These are phyloP conservation scores for Wasmannia auropunctata DNA, from an alignment of 1,140 invertebrate genomes.

Conservation along the genomic window DNA sequence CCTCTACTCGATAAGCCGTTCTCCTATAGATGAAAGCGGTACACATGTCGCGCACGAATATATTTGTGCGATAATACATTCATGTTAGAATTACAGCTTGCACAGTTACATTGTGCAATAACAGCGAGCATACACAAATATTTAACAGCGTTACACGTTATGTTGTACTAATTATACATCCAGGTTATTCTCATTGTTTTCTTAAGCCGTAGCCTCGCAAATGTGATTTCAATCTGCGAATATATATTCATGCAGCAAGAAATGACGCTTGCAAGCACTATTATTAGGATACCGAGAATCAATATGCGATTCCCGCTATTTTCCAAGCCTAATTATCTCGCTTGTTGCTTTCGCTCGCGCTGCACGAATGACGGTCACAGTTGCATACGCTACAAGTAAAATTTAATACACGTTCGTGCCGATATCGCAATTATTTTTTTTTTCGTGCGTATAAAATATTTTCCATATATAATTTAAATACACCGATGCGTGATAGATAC, in stretches of 20 bases:
- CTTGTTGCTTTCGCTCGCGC: background rate
- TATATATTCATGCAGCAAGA: constrained; percentile 3
- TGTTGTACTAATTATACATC: background rate
- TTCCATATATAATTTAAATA: background rate
- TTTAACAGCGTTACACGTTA: background rate
- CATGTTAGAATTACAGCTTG: background rate
- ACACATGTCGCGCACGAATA: background rate
- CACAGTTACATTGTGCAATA: background rate
- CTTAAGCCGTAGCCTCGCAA: background rate
- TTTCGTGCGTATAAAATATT: background rate
- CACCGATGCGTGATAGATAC: background rate
- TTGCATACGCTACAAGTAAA: background rate
- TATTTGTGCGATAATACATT: background rate
- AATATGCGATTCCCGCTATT: background rate
- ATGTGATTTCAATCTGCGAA: background rate
- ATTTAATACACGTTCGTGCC: background rate
- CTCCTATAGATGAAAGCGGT: background rate
- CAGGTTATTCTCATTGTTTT: background rate
- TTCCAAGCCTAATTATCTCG: background rate
- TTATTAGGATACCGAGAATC: background rate
- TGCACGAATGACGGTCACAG: background rate
- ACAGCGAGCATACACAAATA: background rate
- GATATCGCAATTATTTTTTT: constrained; percentile 4
- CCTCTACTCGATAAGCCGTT: background rate
- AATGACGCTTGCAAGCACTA: background rate